Evolutionary conservation across 2,888 invertebrate species (phyloP), one percentile per base, ranked within the genome.

Genomic region (Neoaliturus tenellus): DNA sequence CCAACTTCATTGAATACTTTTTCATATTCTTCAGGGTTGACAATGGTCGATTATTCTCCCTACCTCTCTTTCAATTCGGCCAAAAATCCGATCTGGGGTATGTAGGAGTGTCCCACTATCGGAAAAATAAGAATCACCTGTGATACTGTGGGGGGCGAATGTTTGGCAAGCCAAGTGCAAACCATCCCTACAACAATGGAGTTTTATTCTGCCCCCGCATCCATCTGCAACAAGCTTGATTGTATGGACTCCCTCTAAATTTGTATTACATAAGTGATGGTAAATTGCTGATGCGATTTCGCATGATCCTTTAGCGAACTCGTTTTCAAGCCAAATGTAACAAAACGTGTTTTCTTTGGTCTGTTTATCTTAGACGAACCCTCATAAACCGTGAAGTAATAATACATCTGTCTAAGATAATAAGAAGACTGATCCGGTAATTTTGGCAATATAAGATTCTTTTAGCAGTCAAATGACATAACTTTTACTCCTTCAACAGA

Each of bases 391-490:
- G 89, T 89, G 39, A 89, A 89, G 82, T 89, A 89, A 8, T 86
- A 75, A 83, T 89, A 89, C 17, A 90, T 73, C 83, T 90, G 90
- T 8, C 89, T 86, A 31, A 86, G 85, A 86, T 89, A 90, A 81
- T 90, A 90, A 1, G 88, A 85, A 12, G 87, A 81, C 85, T 90
- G 89, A 83, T 89, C 89, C 0, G 89, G 89, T 23, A 89, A 84
- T 80, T 88, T 88, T 0, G 89, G 89, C 0, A 89, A 58, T 5
- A 85, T 55, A 31, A 87, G 83, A 81, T 89, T 89, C 85, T 89
- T 89, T 84, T 89, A 88, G 51, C 88, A 89, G 80, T 89, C 89
- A 85, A 88, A 89, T 4, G 85, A 86, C 28, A 89, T 55, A 14
- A 78, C 35, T 35, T 67, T 80, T 20, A 44, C 69, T 2, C 80